These are phyloP conservation scores for Oryzias dopingdopingensis DNA, from an alignment of 2,797 vertebrate genomes.

Conservation along the genomic window DNA sequence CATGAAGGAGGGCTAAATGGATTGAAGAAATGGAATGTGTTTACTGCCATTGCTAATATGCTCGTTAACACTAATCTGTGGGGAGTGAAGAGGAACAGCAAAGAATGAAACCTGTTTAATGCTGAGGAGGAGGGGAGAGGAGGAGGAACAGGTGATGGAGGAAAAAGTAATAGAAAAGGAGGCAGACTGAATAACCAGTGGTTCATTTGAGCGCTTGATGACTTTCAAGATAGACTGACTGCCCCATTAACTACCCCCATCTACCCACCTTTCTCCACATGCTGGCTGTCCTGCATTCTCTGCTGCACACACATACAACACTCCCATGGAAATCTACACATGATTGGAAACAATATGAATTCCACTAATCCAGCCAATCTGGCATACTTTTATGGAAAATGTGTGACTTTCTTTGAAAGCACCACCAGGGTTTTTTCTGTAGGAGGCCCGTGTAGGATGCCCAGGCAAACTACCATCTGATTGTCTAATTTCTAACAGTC, in stretches of 20 bases:
- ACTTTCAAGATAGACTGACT: conserved; percentile 49
- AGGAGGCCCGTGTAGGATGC: too few relatives aligned
- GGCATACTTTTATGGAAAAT: too few relatives aligned
- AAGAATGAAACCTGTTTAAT: conserved; percentile 21
- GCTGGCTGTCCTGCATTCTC: conserved; percentile 13
- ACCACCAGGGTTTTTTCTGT: too few relatives aligned
- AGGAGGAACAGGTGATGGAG: conserved; percentile 6
- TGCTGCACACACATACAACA: conserved; percentile 13
- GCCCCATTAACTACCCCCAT: conserved; percentile 54
- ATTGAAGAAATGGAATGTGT: conserved; percentile 46
- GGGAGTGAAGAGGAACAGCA: conserved; percentile 37
- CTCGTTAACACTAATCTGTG: conserved; percentile 66
- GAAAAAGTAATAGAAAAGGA: conserved; percentile 13
- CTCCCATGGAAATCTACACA: background rate
- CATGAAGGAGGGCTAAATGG: conserved; percentile 40
- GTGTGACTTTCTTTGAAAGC: too few relatives aligned
- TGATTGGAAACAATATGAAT: background rate
- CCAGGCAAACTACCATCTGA: too few relatives aligned
- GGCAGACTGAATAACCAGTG: conserved; percentile 45
- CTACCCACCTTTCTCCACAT: conserved; percentile 37
- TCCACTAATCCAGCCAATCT: too few relatives aligned
- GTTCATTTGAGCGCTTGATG: conserved; percentile 40
- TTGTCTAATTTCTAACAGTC: too few relatives aligned
- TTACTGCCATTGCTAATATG: conserved; percentile 65
- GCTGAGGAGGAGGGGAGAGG: conserved; percentile 14